A percentile compares a stretch with the other conserved stretches of the same genome.
These are phyloP conservation scores for Acleris literana DNA, from an alignment of 2,888 invertebrate genomes.

Conservation along the genomic window DNA sequence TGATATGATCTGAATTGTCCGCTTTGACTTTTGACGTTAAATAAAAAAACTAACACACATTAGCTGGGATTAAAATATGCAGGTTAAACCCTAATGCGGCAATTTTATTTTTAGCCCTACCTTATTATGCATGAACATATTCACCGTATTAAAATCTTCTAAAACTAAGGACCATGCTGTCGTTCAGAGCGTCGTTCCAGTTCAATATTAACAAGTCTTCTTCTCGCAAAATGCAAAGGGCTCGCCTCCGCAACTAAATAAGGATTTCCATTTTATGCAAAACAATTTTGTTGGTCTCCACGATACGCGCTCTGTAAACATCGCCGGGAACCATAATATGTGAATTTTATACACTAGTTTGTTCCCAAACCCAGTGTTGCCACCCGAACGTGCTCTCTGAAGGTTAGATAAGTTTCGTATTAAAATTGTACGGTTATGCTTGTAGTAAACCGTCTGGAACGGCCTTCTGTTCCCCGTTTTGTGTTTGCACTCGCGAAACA, in stretches of 20 bases:
- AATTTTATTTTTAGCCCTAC: neutral
- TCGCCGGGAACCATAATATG: constrained; percentile 19
- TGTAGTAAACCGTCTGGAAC: constrained; percentile 25
- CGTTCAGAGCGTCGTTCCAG: neutral
- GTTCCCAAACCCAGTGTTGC: constrained; percentile 13
- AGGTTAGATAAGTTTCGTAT: constrained; percentile 33
- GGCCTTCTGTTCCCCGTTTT: constrained; percentile 4
- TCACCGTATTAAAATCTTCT: neutral
- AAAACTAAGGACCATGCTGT: neutral
- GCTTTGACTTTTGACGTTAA: no score
- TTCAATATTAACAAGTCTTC: constrained; percentile 28
- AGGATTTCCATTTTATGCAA: constrained; percentile 36
- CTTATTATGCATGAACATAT: neutral
- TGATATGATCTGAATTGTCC: no score
- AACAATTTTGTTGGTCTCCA: constrained; percentile 12
- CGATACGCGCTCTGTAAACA: constrained; percentile 28
- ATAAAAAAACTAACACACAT: no score
- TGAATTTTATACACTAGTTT: constrained; percentile 30
- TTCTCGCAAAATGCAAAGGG: constrained; percentile 25
- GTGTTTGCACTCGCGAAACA: constrained; percentile 15
- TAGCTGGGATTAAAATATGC: no score
- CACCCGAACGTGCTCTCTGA: constrained; percentile 23
- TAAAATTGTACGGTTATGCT: constrained; percentile 31
- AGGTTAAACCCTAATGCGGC: no score
- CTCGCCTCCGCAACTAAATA: constrained; percentile 25